These are phyloP conservation scores for Bufotes viridis DNA, from an alignment of 2,797 vertebrate species.

Conservation along the genomic window DNA sequence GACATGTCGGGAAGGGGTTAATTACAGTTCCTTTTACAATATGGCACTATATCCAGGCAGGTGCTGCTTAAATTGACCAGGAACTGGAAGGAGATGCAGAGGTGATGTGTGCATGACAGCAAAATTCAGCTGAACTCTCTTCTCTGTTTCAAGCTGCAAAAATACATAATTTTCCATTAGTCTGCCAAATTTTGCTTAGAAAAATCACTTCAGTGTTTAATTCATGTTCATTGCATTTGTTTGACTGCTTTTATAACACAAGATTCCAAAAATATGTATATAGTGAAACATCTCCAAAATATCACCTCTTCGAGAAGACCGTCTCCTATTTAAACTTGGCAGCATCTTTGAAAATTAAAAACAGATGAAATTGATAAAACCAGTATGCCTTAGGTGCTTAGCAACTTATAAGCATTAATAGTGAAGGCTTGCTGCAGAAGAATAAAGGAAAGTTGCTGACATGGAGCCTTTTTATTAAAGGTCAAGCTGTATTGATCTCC, in stretches of 20 bases:
- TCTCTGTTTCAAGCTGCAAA: no score
- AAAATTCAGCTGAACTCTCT: no score
- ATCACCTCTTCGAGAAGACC: no score
- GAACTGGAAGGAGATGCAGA: no score
- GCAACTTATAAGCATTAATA: conserved; percentile 34
- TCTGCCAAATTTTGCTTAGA: no score
- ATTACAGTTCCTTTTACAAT: no score
- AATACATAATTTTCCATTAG: neutral
- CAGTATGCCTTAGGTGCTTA: conserved; percentile 25
- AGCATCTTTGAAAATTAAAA: neutral
- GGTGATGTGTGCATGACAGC: no score
- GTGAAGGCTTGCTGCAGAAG: conserved; percentile 27
- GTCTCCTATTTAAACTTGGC: neutral
- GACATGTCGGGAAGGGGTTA: no score
- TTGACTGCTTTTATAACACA: neutral
- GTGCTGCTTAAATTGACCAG: no score
- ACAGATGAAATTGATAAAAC: neutral
- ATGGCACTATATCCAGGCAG: no score
- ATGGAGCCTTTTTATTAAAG: conserved; percentile 48
- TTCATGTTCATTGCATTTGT: neutral
- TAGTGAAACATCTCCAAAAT: no score
- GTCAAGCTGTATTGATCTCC: conserved; percentile 51
- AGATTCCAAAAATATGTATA: neutral
- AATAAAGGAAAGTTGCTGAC: conserved; percentile 45
- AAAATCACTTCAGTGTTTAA: neutral